phyloP scores from a whole-genome alignment of 2,113 vertebrate genomes.

The Xyliphius kryptos region DNA sequence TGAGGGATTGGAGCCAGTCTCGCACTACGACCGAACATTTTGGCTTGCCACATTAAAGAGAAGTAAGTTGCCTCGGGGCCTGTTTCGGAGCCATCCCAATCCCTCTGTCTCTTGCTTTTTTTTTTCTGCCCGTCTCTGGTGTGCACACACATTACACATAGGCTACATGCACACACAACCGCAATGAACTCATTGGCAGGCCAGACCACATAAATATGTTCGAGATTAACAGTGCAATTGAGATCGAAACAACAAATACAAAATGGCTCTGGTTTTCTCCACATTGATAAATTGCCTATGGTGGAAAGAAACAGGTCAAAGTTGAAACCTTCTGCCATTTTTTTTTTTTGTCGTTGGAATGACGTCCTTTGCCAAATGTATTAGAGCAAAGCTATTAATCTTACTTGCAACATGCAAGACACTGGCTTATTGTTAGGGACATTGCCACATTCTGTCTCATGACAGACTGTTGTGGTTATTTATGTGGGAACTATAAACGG shows the following conservation, averaged over 20 bases:
- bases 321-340: conserved; percentile 13
- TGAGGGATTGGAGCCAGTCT: conserved; percentile 43
- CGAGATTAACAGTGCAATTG: conserved; percentile 24
- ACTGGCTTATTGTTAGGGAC: conserved; percentile 6
- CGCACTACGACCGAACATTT: conserved; percentile 51
- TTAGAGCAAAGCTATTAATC: conserved; percentile 11
- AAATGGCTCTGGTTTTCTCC: conserved; percentile 12
- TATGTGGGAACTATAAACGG: conserved; percentile 24
- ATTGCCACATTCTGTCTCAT: conserved; percentile 12
- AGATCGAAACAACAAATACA: conserved; percentile 22
- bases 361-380: conserved; percentile 7
- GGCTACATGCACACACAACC: conserved; percentile 1
- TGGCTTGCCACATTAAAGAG: conserved; percentile 52
- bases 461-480: conserved; percentile 7
- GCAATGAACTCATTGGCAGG: background rate
- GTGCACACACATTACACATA: too few species aligned
- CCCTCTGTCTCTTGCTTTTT: too few species aligned
- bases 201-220: conserved; percentile 26
- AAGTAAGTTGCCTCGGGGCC: conserved; percentile 2
- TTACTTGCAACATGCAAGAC: background rate
- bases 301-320: conserved; percentile 12
- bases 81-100: conserved; percentile 6
- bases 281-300: conserved; percentile 1
- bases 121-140: too few species aligned
- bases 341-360: conserved; percentile 11